Evolutionary conservation across 2,797 vertebrate species (phyloP).

Genomic region (Spea hammondii): DNA sequence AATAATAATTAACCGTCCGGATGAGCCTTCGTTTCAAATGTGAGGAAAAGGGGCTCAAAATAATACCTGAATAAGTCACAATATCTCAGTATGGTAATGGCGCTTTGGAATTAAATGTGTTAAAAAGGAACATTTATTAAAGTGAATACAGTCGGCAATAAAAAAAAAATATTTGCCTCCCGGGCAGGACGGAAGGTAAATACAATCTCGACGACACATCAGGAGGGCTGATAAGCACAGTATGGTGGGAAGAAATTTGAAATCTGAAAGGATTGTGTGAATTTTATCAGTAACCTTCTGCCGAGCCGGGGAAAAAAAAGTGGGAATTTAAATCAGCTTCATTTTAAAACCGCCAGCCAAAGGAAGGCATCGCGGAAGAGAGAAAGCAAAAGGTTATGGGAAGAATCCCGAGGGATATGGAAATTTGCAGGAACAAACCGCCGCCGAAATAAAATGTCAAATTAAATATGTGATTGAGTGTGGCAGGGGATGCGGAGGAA

Average conservation of each 20-base stretch:
- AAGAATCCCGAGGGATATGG: neutral
- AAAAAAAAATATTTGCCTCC: neutral
- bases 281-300: constrained; percentile 14
- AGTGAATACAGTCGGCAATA: too few species aligned
- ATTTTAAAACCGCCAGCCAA: constrained; percentile 5
- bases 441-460: constrained; percentile 53
- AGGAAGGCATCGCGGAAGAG: constrained; percentile 7
- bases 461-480: constrained; percentile 66
- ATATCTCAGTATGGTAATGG: too few species aligned
- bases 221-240: neutral
- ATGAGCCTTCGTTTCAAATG: too few species aligned
- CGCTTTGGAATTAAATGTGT: too few species aligned
- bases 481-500: constrained; percentile 54
- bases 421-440: constrained; percentile 38
- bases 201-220: neutral
- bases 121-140: too few species aligned
- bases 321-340: constrained; percentile 9
- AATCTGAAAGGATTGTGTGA: neutral
- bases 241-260: neutral
- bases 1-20: too few species aligned
- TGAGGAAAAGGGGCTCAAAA: too few species aligned
- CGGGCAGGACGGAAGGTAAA: neutral
- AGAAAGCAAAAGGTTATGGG: neutral
- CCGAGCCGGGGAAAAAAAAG: neutral
- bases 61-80: too few species aligned